A percentile compares a stretch with the other conserved stretches of the same genome.
phyloP scores from a whole-genome alignment of 2,888 invertebrate species.

The Theretra japonica region DNA sequence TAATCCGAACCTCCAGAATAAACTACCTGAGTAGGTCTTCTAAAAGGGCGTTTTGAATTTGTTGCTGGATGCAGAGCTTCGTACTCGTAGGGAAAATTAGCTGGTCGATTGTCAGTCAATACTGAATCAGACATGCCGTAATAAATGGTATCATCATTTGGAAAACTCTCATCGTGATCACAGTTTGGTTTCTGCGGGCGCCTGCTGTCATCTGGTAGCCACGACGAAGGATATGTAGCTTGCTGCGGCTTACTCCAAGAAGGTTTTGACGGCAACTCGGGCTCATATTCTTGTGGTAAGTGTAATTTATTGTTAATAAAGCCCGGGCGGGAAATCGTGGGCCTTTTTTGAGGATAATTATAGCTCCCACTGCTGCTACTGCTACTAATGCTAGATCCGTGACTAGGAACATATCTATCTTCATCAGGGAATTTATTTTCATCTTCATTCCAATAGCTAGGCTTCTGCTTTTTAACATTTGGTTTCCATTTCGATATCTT shows the following conservation, averaged over 20 bases:
- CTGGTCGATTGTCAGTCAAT: constrained; percentile 79
- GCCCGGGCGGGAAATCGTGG: constrained; percentile 64
- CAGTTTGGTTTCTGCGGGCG: constrained; percentile 76
- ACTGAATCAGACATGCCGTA: constrained; percentile 76
- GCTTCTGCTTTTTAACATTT: constrained; percentile 83
- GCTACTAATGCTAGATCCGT: constrained; percentile 56
- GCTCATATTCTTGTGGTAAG: constrained; percentile 64
- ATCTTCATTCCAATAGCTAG: constrained; percentile 74
- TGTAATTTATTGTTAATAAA: constrained; percentile 75
- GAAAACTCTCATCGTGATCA: constrained; percentile 66
- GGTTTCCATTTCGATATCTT: constrained; percentile 93
- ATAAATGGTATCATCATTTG: constrained; percentile 64
- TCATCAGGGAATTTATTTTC: constrained; percentile 61
- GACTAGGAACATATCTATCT: constrained; percentile 52
- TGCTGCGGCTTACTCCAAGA: constrained; percentile 70
- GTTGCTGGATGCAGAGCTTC: constrained; percentile 72
- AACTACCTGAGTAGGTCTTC: constrained; percentile 77
- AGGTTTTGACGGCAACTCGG: constrained; percentile 74
- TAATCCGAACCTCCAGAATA: constrained; percentile 75
- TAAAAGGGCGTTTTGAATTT: constrained; percentile 64
- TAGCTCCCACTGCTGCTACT: constrained; percentile 40
- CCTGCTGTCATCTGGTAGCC: constrained; percentile 75
- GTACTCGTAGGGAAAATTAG: constrained; percentile 79
- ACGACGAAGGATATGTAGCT: constrained; percentile 61
- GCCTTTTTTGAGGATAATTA: constrained; percentile 68